Base-by-base conservation (phyloP, 2,113 vertebrate species). In the Passer domesticus region DNA sequence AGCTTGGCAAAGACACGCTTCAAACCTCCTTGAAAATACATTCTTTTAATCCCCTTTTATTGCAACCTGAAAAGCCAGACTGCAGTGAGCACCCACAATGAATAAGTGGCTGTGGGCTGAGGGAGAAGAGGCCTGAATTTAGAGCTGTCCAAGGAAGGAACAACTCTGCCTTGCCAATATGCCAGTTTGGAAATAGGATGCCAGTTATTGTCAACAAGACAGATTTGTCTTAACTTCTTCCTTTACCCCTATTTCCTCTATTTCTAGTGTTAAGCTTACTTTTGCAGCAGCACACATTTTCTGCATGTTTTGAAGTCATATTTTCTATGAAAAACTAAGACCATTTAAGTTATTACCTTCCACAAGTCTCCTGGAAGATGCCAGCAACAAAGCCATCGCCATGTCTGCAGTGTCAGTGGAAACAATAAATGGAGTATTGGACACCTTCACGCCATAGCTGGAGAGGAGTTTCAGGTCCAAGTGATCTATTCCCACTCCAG, bases 401-500 rank as follows among this genome's bases (percentile, higher is more conserved):
- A 98, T 62, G 53, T 99, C 98, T 19, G 99, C 99, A 7, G 98
- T 98, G 92, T 98, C 97, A 25, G 69, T 95, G 68, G 97, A 97
- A 55, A 99, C 98, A 31, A 95, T 92, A 8, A 94, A 94, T 0
- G 98, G 98, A 5, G 98, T 98, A 96, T 98, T 98, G 92, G 97
- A 77, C 53, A 98, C 94, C 91, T 98, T 98, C 67, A 98, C 97
- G 5, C 98, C 98, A 13, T 96, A 97, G 52, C 97, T 96, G 87
- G 68, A 94, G 23, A 99, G 90, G 75, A 98, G 95, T 2, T 97
- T 96, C 94, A 98, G 87, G 44, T 99, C 97, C 83, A 99, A 66
- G 94, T 98, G 98, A 92, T 99, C 98, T 63, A 98, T 83, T 46
- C 98, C 98, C 27, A 90, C 98, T 18, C 98, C 99, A 37, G 84